Conservation (phyloP, 2,113 vertebrate genomes). For the Apodemus speciosus region DNA sequence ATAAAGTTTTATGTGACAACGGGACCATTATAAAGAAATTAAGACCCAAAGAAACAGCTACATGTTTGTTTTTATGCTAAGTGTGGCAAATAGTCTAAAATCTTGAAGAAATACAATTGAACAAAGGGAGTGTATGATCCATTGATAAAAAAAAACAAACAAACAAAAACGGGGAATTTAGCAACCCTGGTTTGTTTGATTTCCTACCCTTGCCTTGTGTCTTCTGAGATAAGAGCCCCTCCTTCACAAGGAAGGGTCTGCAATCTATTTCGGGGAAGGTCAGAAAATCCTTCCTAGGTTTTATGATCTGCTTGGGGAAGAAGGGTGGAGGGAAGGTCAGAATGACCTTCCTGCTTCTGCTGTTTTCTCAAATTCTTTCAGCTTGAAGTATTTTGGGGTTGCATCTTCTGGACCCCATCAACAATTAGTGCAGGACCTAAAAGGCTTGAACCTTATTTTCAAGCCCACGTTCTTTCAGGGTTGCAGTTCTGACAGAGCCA, state of each 20-base stretch:
- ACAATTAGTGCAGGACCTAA: neutral
- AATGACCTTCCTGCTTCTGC: neutral
- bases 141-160: neutral
- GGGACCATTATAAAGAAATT: neutral
- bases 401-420: neutral
- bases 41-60: neutral
- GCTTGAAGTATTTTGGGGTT: neutral
- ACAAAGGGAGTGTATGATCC: neutral
- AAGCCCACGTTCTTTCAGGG: neutral
- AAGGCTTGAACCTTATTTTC: neutral
- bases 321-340: neutral
- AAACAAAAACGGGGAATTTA: too few species aligned
- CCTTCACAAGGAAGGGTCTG: neutral
- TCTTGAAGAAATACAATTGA: neutral
- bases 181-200: neutral
- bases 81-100: neutral
- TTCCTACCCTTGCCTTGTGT: neutral
- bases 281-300: neutral
- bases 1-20: neutral
- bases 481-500: neutral
- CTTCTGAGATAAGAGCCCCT: neutral
- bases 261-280: neutral
- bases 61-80: neutral
- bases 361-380: conserved; percentile 10
- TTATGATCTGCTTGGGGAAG: neutral